Percentiles rank a stretch among this genome's conserved stretches.
Evolutionary conservation across 2,888 invertebrate species (phyloP).

Genomic region (Chrysolina americana): DNA sequence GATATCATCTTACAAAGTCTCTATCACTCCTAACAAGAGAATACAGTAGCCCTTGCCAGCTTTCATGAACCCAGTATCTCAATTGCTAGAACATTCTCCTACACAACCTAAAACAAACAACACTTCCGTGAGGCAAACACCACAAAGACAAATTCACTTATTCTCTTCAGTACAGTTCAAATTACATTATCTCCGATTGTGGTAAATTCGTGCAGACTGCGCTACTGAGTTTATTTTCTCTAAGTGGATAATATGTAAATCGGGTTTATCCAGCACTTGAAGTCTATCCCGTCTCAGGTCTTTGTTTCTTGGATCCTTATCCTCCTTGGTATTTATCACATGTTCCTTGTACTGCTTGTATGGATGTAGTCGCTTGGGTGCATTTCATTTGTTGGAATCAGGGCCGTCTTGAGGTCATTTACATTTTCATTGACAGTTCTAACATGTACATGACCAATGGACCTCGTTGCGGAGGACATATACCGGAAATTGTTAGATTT

Average conservation of each 20-base stretch:
- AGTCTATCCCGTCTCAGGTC: slow-evolving; percentile 41
- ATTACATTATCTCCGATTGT: slow-evolving; percentile 31
- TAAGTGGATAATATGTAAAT: slow-evolving; percentile 50
- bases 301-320: slow-evolving; percentile 29
- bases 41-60: background rate
- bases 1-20: background rate
- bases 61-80: background rate
- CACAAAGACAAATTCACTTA: slow-evolving; percentile 36
- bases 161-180: slow-evolving; percentile 23
- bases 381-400: background rate
- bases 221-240: slow-evolving; percentile 45
- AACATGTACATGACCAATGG: no score
- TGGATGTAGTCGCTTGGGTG: background rate
- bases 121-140: background rate
- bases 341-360: background rate
- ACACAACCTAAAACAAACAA: slow-evolving; percentile 9
- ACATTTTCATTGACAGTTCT: background rate
- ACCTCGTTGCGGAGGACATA: no score
- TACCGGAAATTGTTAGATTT: no score
- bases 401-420: background rate
- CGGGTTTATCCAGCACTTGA: slow-evolving; percentile 42
- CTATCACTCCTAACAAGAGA: background rate
- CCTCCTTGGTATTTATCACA: slow-evolving; percentile 21
- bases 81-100: background rate
- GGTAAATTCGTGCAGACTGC: slow-evolving; percentile 44